These are phyloP conservation scores for Pristis pectinata DNA, from an alignment of 2,797 vertebrate genomes.

Conservation along the genomic window DNA sequence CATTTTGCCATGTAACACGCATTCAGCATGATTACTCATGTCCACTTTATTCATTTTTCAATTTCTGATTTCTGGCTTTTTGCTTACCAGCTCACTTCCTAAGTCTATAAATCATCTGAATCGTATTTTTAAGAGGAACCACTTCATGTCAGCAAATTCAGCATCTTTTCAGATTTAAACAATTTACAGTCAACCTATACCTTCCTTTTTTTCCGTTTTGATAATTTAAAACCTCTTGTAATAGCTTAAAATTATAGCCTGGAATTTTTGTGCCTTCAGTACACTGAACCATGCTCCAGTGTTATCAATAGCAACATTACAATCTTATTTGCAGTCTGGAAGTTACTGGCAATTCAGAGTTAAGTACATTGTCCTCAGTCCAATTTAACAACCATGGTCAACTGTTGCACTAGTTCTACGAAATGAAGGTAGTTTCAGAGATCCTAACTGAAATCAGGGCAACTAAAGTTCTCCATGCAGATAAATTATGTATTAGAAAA, in stretches of 20 bases:
- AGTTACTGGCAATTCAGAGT: too few species aligned
- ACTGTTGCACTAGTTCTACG: neutral
- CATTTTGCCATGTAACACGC: too few species aligned
- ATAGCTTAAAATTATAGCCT: too few species aligned
- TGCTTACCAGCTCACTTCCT: neutral
- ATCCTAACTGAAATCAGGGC: neutral
- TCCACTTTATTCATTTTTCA: neutral
- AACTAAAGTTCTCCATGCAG: neutral
- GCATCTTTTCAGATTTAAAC: neutral
- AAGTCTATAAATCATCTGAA: neutral
- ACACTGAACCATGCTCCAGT: neutral
- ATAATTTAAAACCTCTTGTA: neutral
- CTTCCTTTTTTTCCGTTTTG: neutral
- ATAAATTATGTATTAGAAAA: too few species aligned
- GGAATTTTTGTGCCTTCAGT: neutral
- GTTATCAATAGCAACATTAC: neutral
- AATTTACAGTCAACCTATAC: neutral
- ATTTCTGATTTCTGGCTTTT: neutral
- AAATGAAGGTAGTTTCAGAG: neutral
- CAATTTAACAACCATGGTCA: neutral
- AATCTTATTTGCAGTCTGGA: neutral
- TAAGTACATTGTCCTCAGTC: neutral
- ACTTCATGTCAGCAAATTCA: neutral
- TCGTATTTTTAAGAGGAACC: neutral
- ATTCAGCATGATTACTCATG: neutral